Evolutionary conservation across 2,888 invertebrate species (phyloP), one percentile per base, ranked within the genome.

Genomic region (Belgica antarctica): DNA sequence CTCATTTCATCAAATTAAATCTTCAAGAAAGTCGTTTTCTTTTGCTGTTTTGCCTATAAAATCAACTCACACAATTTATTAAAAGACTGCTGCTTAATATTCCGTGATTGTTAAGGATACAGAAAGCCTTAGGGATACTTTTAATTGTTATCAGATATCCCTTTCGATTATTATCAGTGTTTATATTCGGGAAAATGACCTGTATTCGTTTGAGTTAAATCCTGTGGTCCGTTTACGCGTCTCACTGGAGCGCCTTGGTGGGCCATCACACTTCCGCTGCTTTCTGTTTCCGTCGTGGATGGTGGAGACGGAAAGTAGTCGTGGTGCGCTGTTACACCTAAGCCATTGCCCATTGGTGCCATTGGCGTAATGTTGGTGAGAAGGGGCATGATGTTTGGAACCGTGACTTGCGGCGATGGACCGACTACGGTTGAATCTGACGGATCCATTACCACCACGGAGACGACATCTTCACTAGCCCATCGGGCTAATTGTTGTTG

Each of bases 401-500:
- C 15, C 17, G 28, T 25, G 65, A 83, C 82, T 83, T 83, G 78
- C 83, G 83, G 77, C 82, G 81, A 75, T 80, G 82, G 77, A 80
- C 79, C 80, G 78, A 80, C 83, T 79, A 77, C 78, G 81, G 77
- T 79, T 79, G 75, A 80, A 76, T 78, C 81, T 70, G 76, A 80
- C n/a, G 41, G 41, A 41, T 41, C 80, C 80, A 80, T 77, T 77
- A 80, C 80, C 81, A 81, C 83, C 81, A 81, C 83, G 81, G 83
- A 84, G 81, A 86, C 84, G 81, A 84, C 84, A 82, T 90, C 90
- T 85, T 92, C 90, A 89, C 91, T 92, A 86, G 90, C 92, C 90
- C 92, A 92, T 87, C 90, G 91, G 89, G 89, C 92, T 90, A 90
- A 87, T 87, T 89, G 91, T 89, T 89, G 92, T 89, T 91, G 92